Conservation (phyloP, 2,113 vertebrate genomes). For the Chionodraco myersi region DNA sequence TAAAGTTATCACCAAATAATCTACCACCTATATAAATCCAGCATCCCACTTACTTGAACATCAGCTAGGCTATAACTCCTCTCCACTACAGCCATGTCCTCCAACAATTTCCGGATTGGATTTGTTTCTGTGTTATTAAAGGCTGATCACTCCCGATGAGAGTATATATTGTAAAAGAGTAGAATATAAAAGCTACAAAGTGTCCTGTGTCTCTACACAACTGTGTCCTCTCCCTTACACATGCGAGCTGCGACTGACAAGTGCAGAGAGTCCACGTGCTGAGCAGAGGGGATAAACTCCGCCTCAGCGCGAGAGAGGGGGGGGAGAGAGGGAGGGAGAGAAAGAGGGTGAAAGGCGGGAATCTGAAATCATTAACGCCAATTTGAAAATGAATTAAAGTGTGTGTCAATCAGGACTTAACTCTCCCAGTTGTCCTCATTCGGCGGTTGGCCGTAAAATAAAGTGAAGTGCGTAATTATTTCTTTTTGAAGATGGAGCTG, state of each 20-base stretch:
- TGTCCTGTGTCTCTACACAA: constrained; percentile 1
- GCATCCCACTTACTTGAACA: constrained; percentile 71
- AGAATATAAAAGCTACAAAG: not conserved
- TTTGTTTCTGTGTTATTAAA: not conserved
- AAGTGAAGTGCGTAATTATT: constrained; percentile 10
- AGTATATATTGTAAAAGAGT: not conserved
- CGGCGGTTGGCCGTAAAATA: not conserved
- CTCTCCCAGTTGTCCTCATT: constrained; percentile 41
- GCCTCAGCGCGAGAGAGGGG: constrained; percentile 59
- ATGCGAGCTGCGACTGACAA: constrained; percentile 72
- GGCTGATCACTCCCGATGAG: constrained; percentile 2
- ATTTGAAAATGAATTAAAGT: constrained; percentile 57
- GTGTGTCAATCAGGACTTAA: constrained; percentile 43
- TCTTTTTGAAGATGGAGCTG: not conserved
- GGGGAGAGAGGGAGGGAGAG: constrained; percentile 22
- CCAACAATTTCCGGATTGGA: constrained; percentile 31
- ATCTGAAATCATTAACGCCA: constrained; percentile 52
- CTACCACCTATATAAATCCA: constrained; percentile 19
- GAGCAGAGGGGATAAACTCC: constrained; percentile 72
- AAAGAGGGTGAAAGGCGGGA: constrained; percentile 50
- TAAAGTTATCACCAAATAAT: not conserved
- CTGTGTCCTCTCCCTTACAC: constrained; percentile 49
- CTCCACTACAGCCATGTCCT: constrained; percentile 45
- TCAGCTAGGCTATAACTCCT: constrained; percentile 45
- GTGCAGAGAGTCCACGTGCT: constrained; percentile 65